Evolutionary conservation across 2,888 invertebrate species (phyloP).

Genomic region (Pomacea canaliculata): DNA sequence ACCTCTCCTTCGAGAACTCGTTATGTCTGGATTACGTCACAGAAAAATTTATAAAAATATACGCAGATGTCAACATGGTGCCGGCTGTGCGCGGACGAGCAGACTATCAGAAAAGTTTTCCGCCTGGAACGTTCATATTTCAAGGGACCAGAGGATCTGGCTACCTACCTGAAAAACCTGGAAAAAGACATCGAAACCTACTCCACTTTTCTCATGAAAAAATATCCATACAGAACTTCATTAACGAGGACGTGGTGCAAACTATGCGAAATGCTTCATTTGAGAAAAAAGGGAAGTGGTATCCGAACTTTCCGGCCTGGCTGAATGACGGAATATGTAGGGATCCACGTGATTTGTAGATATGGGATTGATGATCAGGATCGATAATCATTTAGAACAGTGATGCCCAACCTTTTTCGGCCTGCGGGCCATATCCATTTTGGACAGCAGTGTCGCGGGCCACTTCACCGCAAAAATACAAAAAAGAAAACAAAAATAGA

Average conservation of each 20-base stretch:
- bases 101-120: constrained; percentile 19
- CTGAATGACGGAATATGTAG: neutral
- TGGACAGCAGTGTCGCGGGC: no score
- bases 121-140: constrained; percentile 30
- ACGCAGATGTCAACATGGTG: constrained; percentile 16
- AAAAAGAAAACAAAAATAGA: no score
- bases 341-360: neutral
- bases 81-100: constrained; percentile 32
- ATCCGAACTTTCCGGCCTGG: neutral
- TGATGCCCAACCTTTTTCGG: no score
- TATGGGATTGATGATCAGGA: neutral
- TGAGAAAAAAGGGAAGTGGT: neutral
- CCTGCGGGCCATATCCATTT: no score
- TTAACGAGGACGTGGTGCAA: constrained; percentile 3
- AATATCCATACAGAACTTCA: neutral
- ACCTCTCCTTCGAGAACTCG: constrained; percentile 44
- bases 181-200: constrained; percentile 6
- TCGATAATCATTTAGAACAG: no score
- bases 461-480: no score
- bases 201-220: neutral
- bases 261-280: constrained; percentile 9
- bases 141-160: constrained; percentile 14
- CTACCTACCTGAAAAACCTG: constrained; percentile 11
- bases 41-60: constrained; percentile 37
- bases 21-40: constrained; percentile 42